Evolutionary conservation across 2,888 invertebrate species (phyloP).

Genomic region (Yponomeuta evonymella): DNA sequence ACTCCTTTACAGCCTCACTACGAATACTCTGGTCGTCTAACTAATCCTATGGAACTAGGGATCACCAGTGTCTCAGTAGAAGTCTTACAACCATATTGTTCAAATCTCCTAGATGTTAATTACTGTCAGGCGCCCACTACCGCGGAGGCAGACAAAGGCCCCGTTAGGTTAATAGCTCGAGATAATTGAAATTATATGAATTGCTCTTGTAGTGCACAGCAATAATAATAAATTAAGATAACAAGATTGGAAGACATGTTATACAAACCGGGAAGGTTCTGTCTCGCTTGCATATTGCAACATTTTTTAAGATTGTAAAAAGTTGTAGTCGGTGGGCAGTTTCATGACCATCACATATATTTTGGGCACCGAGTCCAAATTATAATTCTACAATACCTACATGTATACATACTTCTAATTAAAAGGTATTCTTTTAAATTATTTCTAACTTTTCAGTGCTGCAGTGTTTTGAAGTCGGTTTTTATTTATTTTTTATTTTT

Average conservation of each 20-base stretch:
- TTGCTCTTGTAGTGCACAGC: neutral
- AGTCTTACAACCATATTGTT: neutral
- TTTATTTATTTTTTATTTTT: no score
- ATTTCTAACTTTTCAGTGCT: no score
- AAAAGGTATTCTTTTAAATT: no score
- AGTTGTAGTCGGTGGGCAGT: no score
- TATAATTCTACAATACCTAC: no score
- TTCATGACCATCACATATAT: no score
- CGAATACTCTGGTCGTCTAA: neutral
- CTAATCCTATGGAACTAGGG: neutral
- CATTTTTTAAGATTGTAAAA: no score
- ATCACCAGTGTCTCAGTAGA: neutral
- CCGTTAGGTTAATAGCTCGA: constrained; percentile 1
- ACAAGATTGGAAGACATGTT: neutral
- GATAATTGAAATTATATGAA: constrained; percentile 27
- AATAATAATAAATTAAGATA: neutral
- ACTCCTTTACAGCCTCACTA: neutral
- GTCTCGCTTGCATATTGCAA: no score
- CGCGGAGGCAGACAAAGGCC: neutral
- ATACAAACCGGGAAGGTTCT: no score
- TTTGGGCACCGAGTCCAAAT: no score
- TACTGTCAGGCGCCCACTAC: constrained; percentile 6
- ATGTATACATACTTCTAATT: no score
- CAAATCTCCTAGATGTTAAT: neutral
- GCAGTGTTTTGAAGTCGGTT: no score